These are phyloP conservation scores for Dynastes maya DNA, from an alignment of 2,888 invertebrate species.

Conservation along the genomic window DNA sequence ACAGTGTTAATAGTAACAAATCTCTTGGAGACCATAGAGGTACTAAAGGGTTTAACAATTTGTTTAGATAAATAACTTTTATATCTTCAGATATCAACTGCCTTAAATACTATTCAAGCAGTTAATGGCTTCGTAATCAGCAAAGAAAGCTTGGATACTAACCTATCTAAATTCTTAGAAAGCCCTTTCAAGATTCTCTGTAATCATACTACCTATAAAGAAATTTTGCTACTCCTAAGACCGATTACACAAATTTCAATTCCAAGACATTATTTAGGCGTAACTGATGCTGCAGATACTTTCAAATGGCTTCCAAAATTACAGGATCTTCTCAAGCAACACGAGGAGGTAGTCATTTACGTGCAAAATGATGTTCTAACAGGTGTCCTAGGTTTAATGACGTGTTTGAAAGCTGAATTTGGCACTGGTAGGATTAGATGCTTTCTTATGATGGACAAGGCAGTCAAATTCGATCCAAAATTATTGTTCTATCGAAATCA, in stretches of 20 bases:
- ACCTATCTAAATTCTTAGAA: conserved; percentile 3
- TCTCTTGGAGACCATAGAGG: conserved; percentile 11
- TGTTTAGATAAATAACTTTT: no score
- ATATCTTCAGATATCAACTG: neutral
- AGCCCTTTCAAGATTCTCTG: conserved; percentile 5
- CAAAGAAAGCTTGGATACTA: conserved; percentile 34
- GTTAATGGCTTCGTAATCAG: conserved; percentile 44
- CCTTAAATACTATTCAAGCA: conserved; percentile 10
- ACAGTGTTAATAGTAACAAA: conserved; percentile 56
- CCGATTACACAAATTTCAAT: neutral
- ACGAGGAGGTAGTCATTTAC: conserved; percentile 73
- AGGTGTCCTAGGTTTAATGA: conserved; percentile 90
- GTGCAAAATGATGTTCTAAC: conserved; percentile 79
- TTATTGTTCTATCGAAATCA: conserved; percentile 79
- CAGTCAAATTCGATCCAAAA: conserved; percentile 78
- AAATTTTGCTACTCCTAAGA: conserved; percentile 44
- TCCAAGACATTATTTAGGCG: neutral
- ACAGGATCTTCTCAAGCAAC: conserved; percentile 57
- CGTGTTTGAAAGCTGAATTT: conserved; percentile 87
- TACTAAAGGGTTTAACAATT: neutral
- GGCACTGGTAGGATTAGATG: conserved; percentile 74
- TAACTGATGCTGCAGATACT: neutral
- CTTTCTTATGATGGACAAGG: conserved; percentile 74
- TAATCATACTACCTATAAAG: conserved; percentile 20
- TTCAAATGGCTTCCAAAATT: conserved; percentile 28